Percentiles rank a stretch among this genome's conserved stretches.
These are phyloP conservation scores for Parotia lawesii DNA, from an alignment of 2,113 vertebrate species.

Conservation along the genomic window DNA sequence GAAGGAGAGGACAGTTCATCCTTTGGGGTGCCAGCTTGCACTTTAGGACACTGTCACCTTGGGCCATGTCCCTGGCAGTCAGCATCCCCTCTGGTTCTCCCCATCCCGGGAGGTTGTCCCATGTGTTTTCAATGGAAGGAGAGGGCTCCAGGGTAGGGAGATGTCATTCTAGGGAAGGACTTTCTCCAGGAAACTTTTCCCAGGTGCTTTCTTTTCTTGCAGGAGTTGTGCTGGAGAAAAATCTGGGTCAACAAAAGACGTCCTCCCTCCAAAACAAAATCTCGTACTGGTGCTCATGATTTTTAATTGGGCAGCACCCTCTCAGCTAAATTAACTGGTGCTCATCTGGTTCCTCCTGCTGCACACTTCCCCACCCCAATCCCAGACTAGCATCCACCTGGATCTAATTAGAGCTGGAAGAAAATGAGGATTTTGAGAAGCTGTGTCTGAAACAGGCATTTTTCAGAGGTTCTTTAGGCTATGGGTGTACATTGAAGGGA, in stretches of 20 bases:
- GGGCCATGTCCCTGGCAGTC: not conserved
- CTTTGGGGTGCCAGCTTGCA: not conserved
- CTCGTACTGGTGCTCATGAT: not conserved
- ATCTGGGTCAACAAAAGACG: not conserved
- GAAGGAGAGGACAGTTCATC: not conserved
- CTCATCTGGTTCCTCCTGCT: not conserved
- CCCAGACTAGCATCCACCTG: not conserved
- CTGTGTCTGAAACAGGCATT: not conserved
- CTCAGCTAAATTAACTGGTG: not conserved
- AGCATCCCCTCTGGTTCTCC: not conserved
- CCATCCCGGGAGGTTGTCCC: not conserved
- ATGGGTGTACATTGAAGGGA: not conserved
- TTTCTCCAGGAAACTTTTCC: not conserved
- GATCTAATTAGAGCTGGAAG: not conserved
- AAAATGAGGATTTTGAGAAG: not conserved
- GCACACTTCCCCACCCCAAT: not conserved
- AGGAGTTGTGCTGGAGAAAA: not conserved
- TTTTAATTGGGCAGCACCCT: not conserved
- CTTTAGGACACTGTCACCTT: not conserved
- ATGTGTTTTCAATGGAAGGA: not conserved
- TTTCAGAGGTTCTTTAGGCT: not conserved
- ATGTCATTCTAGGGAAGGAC: not conserved
- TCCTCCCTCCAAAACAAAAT: not conserved
- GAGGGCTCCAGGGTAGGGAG: not conserved
- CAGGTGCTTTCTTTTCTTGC: not conserved